A percentile compares a stretch with the other conserved stretches of the same genome.
Conservation (phyloP, 2,888 invertebrate genomes). For the Phengaris alcon region DNA sequence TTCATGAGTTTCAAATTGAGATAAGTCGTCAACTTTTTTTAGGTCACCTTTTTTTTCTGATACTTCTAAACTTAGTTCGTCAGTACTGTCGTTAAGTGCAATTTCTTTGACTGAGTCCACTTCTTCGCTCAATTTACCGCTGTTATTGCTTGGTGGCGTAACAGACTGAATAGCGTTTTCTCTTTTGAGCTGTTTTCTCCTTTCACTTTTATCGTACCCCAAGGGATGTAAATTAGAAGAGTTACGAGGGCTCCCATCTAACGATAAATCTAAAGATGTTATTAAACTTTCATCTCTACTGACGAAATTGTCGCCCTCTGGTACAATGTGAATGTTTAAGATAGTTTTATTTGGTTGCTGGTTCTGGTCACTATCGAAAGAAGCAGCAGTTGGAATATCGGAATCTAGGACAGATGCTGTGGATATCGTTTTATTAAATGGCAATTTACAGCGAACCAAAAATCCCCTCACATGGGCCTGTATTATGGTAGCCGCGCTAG, state of each 20-base stretch:
- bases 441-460: conserved; percentile 78
- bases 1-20: conserved; percentile 28
- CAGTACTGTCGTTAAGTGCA: conserved; percentile 26
- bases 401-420: conserved; percentile 62
- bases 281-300: conserved; percentile 69
- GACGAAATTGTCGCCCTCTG: conserved; percentile 61
- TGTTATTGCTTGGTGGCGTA: conserved; percentile 71
- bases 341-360: conserved; percentile 61
- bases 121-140: conserved; percentile 71
- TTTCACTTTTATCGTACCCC: conserved; percentile 66
- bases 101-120: conserved; percentile 55
- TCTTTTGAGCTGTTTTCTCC: conserved; percentile 68
- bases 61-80: conserved; percentile 15
- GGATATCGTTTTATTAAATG: conserved; percentile 64
- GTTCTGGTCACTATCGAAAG: conserved; percentile 59
- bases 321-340: conserved; percentile 70
- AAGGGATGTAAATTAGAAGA: conserved; percentile 67
- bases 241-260: conserved; percentile 66
- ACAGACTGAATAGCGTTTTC: conserved; percentile 75
- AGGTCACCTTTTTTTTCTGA: conserved; percentile 10
- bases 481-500: conserved; percentile 82
- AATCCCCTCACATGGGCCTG: conserved; percentile 85
- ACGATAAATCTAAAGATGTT: conserved; percentile 66
- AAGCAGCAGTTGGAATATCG: conserved; percentile 52
- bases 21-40: background rate